Conservation (phyloP, 2,113 vertebrate genomes). For the Elephantulus edwardii region DNA sequence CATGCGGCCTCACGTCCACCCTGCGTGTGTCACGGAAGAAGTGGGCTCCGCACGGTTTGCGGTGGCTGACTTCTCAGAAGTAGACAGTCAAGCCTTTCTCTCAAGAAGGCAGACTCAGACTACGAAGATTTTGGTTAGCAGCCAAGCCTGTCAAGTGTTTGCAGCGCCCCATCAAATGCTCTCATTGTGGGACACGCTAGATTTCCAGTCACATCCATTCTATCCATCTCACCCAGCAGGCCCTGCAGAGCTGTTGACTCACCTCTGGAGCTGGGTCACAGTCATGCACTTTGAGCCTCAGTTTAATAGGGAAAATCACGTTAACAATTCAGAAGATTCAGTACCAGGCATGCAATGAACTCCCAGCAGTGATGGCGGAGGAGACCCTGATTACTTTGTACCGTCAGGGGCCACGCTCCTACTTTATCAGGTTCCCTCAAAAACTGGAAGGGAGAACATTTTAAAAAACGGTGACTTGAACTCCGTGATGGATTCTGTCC, state of each 20-base stretch:
- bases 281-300: neutral
- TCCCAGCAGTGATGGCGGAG: rapidly evolving
- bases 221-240: too few relatives aligned
- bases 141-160: too few relatives aligned
- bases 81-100: too few relatives aligned
- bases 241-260: neutral
- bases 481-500: neutral
- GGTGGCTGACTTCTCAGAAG: too few relatives aligned
- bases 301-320: neutral
- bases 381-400: too few relatives aligned
- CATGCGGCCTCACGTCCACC: too few relatives aligned
- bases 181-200: neutral
- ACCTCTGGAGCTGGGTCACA: neutral
- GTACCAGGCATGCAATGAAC: rapidly evolving
- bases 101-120: too few relatives aligned
- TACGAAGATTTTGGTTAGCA: too few relatives aligned
- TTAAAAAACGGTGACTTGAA: neutral
- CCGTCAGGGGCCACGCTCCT: rapidly evolving
- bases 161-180: too few relatives aligned
- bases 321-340: neutral
- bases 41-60: too few relatives aligned
- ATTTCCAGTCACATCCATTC: too few relatives aligned
- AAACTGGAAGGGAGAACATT: neutral
- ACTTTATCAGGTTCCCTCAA: neutral
- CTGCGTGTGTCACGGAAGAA: too few relatives aligned